Base-by-base conservation (phyloP, 2,888 invertebrate species). In the Anoncus sp. region DNA sequence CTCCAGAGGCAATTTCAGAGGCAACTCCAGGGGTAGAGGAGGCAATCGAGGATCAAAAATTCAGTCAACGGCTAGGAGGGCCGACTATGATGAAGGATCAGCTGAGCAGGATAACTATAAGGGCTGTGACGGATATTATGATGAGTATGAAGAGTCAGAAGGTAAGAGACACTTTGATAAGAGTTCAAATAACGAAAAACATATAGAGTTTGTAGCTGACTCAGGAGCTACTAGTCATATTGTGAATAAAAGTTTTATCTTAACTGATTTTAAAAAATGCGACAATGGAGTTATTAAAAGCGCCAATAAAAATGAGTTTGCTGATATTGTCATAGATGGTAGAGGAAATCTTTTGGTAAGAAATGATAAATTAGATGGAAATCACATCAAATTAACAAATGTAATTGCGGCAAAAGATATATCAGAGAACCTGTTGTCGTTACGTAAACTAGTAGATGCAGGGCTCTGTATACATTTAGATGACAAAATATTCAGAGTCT, bases 371-470 rank as follows among this genome's bases (percentile, higher is more conserved):
- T 59, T 57, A 27, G 60, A 75, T 22, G 53, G 55, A 18, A 81
- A 57, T 45, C 27, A 59, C 18, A 72, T 81, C 16, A 81, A 76
- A 45, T 60, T 82, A 35, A 71, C 75, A 18, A 80, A 83, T 49
- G 82, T 82, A 40, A 78, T 82, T 20, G 80, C 79, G 14, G 81
- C 81, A 4, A 75, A 73, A 72, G 72, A 83, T 57, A 69, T 79
- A 20, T 83, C 83, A n/a, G 81, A 83, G 31, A 83, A 84, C 62
- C 31, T 83, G n/a, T 62, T 83, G 47, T 83, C 83, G 24, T 49
- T 83, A 14, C 63, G 83, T 51, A 79, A 55, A 47, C 65, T 84
- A 43, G 81, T 65, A 49, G 79, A 82, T 65, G 70, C 63, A 27
- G 75, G 82, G 16, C 76, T 80, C 12, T 40, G 76, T 24, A 80